A percentile compares a stretch with the other conserved stretches of the same genome.
These are phyloP conservation scores for Brachionus angularis DNA, from an alignment of 1,140 invertebrate species.

Conservation along the genomic window DNA sequence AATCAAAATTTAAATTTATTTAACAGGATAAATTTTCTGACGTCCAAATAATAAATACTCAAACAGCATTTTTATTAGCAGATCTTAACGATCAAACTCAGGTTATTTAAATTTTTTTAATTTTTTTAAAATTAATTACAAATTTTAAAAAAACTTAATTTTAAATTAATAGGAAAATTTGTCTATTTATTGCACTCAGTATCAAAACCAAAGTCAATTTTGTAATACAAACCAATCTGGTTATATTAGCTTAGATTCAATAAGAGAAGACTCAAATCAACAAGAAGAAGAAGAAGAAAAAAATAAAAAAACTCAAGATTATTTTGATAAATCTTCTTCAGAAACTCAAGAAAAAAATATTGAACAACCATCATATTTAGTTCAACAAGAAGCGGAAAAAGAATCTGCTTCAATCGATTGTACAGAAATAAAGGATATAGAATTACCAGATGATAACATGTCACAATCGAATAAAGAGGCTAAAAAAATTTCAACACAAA, in stretches of 20 bases:
- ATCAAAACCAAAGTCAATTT: conserved; percentile 5
- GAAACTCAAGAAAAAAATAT: too few relatives aligned
- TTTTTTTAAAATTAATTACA: neutral
- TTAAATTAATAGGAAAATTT: conserved; percentile 15
- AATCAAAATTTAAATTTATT: too few relatives aligned
- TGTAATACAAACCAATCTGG: conserved; percentile 1
- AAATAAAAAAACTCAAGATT: too few relatives aligned
- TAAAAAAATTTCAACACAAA: neutral
- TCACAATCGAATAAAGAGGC: too few relatives aligned
- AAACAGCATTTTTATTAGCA: conserved; percentile 34
- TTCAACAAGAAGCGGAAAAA: too few relatives aligned
- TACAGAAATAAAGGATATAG: too few relatives aligned
- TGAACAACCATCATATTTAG: too few relatives aligned
- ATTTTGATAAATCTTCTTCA: too few relatives aligned
- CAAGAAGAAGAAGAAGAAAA: too few relatives aligned
- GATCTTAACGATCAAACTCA: conserved; percentile 42
- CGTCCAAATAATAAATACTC: conserved; percentile 33
- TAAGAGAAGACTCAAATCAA: neutral
- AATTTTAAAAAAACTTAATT: neutral
- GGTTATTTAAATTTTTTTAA: neutral
- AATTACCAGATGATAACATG: too few relatives aligned
- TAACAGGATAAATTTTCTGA: conserved; percentile 39
- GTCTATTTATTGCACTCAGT: conserved; percentile 36
- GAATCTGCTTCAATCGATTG: too few relatives aligned
- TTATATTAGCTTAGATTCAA: conserved; percentile 13